Conservation (phyloP, 1,140 invertebrate genomes). For the Formica exsecta region DNA sequence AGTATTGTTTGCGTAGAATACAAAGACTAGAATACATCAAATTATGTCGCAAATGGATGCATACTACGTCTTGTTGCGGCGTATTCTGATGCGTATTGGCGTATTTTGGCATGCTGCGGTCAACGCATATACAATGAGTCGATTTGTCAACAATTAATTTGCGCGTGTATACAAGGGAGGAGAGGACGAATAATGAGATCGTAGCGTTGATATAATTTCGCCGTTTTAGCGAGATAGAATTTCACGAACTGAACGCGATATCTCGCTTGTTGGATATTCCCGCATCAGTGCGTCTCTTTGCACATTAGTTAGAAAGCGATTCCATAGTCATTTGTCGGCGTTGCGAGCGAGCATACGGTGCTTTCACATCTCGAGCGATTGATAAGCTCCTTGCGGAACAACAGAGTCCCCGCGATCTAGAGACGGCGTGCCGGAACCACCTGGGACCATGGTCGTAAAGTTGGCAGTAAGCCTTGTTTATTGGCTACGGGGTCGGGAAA, state of each 20-base stretch:
- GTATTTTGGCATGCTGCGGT: conserved; percentile 40
- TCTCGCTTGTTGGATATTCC: conserved; percentile 4
- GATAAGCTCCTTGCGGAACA: conserved; percentile 72
- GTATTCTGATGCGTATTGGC: neutral
- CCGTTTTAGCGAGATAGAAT: neutral
- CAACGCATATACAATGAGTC: conserved; percentile 8
- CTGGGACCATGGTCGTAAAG: conserved; percentile 71
- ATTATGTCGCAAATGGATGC: conserved; percentile 21
- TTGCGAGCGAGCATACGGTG: conserved; percentile 25
- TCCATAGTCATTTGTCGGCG: conserved; percentile 66
- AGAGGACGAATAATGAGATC: conserved; percentile 22
- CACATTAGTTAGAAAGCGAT: conserved; percentile 11
- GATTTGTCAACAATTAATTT: conserved; percentile 59
- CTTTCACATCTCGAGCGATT: conserved; percentile 66
- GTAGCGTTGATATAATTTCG: conserved; percentile 24
- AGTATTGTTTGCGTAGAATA: conserved; percentile 27
- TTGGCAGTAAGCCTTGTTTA: conserved; percentile 76
- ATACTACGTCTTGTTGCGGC: conserved; percentile 8
- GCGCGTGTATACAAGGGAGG: conserved; percentile 13
- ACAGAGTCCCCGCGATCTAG: conserved; percentile 44
- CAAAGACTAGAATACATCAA: neutral
- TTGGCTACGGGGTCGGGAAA: conserved; percentile 39
- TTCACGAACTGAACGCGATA: conserved; percentile 18
- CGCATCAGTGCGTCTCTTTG: neutral
- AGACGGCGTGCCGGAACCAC: conserved; percentile 52